Evolutionary conservation across 1,140 invertebrate genomes (phyloP).

Genomic region (Drosophila truncata): DNA sequence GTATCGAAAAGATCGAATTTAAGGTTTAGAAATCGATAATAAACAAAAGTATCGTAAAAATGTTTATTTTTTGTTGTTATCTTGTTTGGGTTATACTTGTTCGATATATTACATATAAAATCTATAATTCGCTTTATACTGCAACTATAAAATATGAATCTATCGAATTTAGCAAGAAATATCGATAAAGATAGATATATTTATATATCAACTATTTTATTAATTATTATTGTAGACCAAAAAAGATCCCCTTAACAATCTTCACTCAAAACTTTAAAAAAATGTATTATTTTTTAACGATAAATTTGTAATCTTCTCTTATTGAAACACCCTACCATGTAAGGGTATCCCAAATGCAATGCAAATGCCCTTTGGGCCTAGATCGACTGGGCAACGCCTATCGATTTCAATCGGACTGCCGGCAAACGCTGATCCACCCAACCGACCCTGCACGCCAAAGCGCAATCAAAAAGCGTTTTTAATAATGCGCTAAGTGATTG

Average conservation of each 20-base stretch:
- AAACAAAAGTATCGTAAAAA: neutral
- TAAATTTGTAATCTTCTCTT: neutral
- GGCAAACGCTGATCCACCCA: constrained; percentile 4
- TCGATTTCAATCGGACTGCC: constrained; percentile 58
- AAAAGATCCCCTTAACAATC: neutral
- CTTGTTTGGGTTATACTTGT: neutral
- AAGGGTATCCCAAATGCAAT: constrained; percentile 18
- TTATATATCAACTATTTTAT: neutral
- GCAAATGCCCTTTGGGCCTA: constrained; percentile 9
- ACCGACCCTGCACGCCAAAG: constrained; percentile 64
- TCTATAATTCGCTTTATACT: neutral
- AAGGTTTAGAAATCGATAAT: neutral
- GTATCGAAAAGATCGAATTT: neutral
- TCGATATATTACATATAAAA: neutral
- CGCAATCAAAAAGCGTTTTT: constrained; percentile 82
- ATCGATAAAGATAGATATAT: too few species aligned
- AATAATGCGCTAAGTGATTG: constrained; percentile 84
- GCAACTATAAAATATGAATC: neutral
- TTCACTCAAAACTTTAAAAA: neutral
- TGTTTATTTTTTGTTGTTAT: neutral
- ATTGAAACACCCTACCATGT: too few species aligned
- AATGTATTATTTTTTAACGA: neutral
- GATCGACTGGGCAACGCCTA: constrained; percentile 51
- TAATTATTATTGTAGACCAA: too few species aligned
- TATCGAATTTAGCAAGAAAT: too few species aligned